A percentile compares a stretch with the other conserved stretches of the same genome.
Conservation (phyloP, 2,888 invertebrate species). For the Galeruca laticollis region DNA sequence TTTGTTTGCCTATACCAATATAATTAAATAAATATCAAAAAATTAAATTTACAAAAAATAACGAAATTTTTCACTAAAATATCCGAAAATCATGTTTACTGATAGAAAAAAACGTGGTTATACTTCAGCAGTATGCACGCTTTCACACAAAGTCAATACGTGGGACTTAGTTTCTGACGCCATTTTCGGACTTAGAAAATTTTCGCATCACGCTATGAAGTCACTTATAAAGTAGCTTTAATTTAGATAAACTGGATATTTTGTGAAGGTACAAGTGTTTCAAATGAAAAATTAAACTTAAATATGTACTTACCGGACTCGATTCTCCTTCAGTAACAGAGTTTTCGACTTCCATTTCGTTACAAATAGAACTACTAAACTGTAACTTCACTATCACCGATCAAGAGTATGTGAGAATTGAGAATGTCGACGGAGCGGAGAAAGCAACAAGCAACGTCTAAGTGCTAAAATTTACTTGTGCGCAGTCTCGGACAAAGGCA, state of each 20-base stretch:
- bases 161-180: conserved; percentile 83
- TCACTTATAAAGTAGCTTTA: conserved; percentile 68
- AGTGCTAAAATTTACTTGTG: conserved; percentile 72
- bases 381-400: conserved; percentile 51
- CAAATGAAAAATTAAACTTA: conserved; percentile 47
- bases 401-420: neutral
- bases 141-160: conserved; percentile 55
- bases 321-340: conserved; percentile 71
- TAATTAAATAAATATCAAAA: conserved; percentile 27
- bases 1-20: conserved; percentile 50
- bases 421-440: conserved; percentile 44
- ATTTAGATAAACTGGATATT: conserved; percentile 45
- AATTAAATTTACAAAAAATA: conserved; percentile 21
- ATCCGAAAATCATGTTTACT: conserved; percentile 3
- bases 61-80: conserved; percentile 13
- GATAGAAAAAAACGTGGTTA: conserved; percentile 15
- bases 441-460: conserved; percentile 62
- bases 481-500: conserved; percentile 71
- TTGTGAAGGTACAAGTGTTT: conserved; percentile 44
- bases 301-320: conserved; percentile 72
- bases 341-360: conserved; percentile 75
- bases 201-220: conserved; percentile 65
- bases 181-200: conserved; percentile 89
- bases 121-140: neutral
- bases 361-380: conserved; percentile 67